Percentiles rank a stretch among this genome's conserved stretches.
phyloP scores from a whole-genome alignment of 2,113 vertebrate genomes.

The Tenrec ecaudatus region DNA sequence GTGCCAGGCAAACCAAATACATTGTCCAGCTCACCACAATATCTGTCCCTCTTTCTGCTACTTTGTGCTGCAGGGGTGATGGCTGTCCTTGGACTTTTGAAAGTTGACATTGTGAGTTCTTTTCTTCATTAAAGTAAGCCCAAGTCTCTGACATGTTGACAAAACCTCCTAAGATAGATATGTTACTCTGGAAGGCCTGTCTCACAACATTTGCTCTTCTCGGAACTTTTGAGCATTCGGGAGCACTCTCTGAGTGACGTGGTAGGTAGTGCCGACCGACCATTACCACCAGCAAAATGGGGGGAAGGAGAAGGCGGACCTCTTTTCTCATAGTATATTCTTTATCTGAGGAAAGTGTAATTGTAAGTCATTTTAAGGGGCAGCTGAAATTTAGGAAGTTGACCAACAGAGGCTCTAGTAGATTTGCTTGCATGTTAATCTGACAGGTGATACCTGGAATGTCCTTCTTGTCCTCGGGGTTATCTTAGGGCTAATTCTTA shows the following conservation, averaged over 20 bases:
- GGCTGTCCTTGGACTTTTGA: slow-evolving; percentile 55
- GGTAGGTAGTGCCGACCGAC: neutral
- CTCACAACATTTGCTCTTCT: slow-evolving; percentile 8
- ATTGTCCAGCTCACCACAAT: neutral
- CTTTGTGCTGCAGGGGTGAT: neutral
- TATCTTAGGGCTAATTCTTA: neutral
- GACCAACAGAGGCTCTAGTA: neutral
- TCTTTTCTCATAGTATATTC: neutral
- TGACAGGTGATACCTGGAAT: neutral
- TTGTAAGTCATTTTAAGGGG: neutral
- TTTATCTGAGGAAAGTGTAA: neutral
- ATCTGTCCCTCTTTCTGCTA: slow-evolving; percentile 13
- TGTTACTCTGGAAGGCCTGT: neutral
- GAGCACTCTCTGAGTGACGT: neutral
- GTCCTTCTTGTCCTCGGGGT: neutral
- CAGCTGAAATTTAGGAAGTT: neutral
- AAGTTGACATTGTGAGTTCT: slow-evolving; percentile 51
- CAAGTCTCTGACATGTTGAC: slow-evolving; percentile 10
- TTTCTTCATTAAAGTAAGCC: neutral
- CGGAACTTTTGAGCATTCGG: slow-evolving; percentile 6
- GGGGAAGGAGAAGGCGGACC: neutral
- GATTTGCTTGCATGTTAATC: neutral
- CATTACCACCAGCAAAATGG: neutral
- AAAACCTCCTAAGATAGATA: neutral
- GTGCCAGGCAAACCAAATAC: neutral